Conservation (phyloP, 2,113 vertebrate species). For the Narcine bancroftii region DNA sequence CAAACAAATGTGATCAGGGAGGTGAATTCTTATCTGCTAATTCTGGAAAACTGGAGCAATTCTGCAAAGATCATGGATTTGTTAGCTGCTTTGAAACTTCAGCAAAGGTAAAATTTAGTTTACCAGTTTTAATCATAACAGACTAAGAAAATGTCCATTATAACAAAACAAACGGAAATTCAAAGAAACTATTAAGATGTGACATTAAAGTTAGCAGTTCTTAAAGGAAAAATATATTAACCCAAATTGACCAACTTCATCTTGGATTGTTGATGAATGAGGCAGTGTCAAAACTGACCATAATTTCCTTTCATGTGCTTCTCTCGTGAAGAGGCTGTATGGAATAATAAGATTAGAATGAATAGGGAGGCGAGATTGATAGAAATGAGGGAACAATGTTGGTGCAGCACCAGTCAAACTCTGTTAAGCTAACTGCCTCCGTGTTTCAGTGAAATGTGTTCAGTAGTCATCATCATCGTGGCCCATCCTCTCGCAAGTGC, state of each 20-base stretch:
- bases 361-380: not conserved
- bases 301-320: not conserved
- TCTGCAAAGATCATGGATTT: constrained; percentile 70
- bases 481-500: too few species aligned
- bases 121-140: not conserved
- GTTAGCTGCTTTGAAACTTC: constrained; percentile 74
- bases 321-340: not conserved
- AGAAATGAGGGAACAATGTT: not conserved
- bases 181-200: not conserved
- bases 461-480: too few species aligned
- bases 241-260: not conserved
- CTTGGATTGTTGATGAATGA: not conserved
- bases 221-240: not conserved
- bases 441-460: too few species aligned
- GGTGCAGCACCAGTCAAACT: not conserved
- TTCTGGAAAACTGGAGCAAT: constrained; percentile 70
- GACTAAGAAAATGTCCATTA: not conserved
- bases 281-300: not conserved
- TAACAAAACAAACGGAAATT: not conserved
- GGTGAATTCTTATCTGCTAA: constrained; percentile 63
- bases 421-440: too few species aligned
- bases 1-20: constrained; percentile 71
- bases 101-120: constrained; percentile 59
- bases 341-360: not conserved
- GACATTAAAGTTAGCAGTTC: not conserved